Percentiles rank a stretch among this genome's conserved stretches.
These are phyloP conservation scores for Cheirogaleus medius DNA, from an alignment of 2,113 vertebrate species.

Conservation along the genomic window DNA sequence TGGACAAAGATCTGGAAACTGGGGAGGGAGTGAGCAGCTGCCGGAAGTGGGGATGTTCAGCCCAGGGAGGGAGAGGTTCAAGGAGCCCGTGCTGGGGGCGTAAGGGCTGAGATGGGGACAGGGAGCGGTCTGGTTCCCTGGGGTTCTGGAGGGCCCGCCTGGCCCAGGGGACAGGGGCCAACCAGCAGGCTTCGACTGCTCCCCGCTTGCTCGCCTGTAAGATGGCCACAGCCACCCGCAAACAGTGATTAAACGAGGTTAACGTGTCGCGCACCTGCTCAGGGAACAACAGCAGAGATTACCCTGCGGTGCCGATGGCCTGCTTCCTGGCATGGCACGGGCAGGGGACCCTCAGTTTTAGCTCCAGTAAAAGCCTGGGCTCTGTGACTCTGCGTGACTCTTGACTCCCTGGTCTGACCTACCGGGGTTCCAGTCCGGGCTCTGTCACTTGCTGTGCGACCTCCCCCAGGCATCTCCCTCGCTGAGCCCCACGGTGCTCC, in stretches of 20 bases:
- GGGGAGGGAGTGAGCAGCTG: neutral
- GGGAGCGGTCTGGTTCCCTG: neutral
- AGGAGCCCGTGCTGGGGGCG: rapidly evolving
- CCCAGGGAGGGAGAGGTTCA: neutral
- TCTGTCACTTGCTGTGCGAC: neutral
- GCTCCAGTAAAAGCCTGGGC: neutral
- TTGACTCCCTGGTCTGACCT: neutral
- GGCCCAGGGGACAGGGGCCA: no score
- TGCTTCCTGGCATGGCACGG: rapidly evolving
- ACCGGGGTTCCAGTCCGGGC: neutral
- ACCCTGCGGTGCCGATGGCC: rapidly evolving
- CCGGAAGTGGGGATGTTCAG: neutral
- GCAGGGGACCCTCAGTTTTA: rapidly evolving
- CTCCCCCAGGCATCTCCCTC: neutral
- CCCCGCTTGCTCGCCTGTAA: no score
- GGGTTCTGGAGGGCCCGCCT: neutral
- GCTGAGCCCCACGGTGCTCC: neutral
- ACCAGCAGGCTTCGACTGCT: neutral
- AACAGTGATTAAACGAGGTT: rapidly evolving
- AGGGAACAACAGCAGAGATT: rapidly evolving
- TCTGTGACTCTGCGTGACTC: neutral
- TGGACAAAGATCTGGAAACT: neutral
- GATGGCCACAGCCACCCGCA: no score
- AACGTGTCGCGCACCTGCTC: rapidly evolving
- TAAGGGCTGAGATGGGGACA: no score